These are phyloP conservation scores for Eudasyphora cyanicolor DNA, from an alignment of 2,888 invertebrate species.

Conservation along the genomic window DNA sequence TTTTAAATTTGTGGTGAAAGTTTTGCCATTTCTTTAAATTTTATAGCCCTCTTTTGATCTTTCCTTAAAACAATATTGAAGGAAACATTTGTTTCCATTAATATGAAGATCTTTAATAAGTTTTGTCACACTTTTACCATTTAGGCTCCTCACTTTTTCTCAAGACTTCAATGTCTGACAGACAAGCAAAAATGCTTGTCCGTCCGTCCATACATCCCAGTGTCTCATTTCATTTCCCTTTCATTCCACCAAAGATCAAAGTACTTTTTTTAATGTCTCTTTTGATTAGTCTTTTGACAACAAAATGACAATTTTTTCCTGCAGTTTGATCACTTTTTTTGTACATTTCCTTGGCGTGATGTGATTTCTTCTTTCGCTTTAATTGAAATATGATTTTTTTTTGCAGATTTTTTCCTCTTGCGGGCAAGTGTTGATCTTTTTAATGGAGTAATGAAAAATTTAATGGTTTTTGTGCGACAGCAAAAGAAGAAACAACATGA, in stretches of 20 bases:
- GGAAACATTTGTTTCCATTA: constrained; percentile 46
- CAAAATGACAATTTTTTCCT: constrained; percentile 33
- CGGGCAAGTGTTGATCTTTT: constrained; percentile 47
- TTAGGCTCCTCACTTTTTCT: background rate
- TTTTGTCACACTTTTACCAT: constrained; percentile 63
- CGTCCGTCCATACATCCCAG: background rate
- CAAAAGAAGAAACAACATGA: background rate
- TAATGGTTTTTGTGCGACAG: constrained; percentile 26
- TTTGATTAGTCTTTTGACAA: constrained; percentile 37
- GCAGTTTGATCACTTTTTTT: constrained; percentile 41
- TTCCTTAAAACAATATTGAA: constrained; percentile 55
- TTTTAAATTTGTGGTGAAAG: background rate
- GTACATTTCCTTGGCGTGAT: constrained; percentile 18
- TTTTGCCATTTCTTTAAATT: background rate
- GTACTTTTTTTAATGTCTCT: constrained; percentile 42
- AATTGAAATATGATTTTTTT: constrained; percentile 26
- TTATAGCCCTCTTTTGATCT: constrained; percentile 58
- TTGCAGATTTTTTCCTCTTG: background rate
- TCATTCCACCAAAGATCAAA: constrained; percentile 53
- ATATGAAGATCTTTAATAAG: constrained; percentile 53
- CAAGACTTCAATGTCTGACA: background rate
- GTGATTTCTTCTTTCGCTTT: constrained; percentile 2
- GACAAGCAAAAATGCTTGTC: background rate
- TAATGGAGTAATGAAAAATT: constrained; percentile 48
- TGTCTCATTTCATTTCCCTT: background rate